A percentile compares a stretch with the other conserved stretches of the same genome.
Evolutionary conservation across 2,888 invertebrate species (phyloP).

Genomic region (Margaritifera margaritifera): DNA sequence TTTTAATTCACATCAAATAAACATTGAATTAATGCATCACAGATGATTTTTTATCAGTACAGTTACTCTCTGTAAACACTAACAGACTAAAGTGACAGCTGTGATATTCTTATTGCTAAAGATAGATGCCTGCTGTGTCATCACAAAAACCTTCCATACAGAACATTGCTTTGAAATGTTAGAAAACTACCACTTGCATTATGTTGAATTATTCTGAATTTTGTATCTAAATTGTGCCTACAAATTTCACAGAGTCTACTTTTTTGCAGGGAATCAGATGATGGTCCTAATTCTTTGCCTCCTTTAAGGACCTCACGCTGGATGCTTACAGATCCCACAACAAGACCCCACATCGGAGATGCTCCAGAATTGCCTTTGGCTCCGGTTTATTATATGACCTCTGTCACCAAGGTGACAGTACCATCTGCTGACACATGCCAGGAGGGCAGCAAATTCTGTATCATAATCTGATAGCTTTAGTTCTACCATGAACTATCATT

Average conservation of each 20-base stretch:
- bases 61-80: too few species aligned
- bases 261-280: constrained; percentile 12
- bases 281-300: constrained; percentile 9
- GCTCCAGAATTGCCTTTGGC: constrained; percentile 46
- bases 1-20: too few species aligned
- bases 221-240: not conserved
- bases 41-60: too few species aligned
- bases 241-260: constrained; percentile 13
- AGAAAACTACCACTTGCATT: too few species aligned
- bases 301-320: constrained; percentile 24
- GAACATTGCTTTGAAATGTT: too few species aligned
- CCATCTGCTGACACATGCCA: constrained; percentile 58
- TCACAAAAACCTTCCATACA: too few species aligned
- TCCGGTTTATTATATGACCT: constrained; percentile 52
- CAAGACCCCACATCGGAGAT: constrained; percentile 55
- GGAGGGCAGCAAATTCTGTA: constrained; percentile 59
- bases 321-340: constrained; percentile 49
- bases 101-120: too few species aligned
- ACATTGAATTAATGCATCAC: too few species aligned
- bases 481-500: too few species aligned
- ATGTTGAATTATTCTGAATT: not conserved
- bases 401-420: constrained; percentile 56
- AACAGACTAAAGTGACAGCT: too few species aligned
- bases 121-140: too few species aligned
- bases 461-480: constrained; percentile 36